Evolutionary conservation across 2,113 vertebrate species (phyloP).

Genomic region (Caloenas nicobarica): DNA sequence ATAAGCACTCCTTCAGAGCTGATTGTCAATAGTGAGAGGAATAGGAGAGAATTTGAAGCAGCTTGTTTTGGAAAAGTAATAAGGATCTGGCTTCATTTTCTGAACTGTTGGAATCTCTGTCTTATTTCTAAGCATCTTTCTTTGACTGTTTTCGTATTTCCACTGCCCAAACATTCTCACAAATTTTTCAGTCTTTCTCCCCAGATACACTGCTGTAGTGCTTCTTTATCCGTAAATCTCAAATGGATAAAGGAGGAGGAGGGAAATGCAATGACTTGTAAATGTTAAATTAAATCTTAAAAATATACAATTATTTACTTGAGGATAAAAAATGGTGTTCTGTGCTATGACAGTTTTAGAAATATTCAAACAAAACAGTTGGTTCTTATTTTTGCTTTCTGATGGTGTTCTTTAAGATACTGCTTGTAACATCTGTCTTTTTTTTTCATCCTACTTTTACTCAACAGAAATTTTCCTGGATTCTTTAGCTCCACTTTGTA

Average conservation of each 20-base stretch:
- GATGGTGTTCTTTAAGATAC: background rate
- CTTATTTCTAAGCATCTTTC: slow-evolving; percentile 37
- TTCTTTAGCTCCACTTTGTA: background rate
- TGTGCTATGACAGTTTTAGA: background rate
- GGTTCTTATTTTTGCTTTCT: background rate
- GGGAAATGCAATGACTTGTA: background rate
- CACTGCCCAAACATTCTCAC: background rate
- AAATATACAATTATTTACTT: background rate
- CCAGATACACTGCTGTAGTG: background rate
- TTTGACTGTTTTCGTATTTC: slow-evolving; percentile 11
- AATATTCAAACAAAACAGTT: background rate
- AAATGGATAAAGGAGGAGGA: background rate
- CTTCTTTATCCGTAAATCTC: background rate
- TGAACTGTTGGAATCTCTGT: slow-evolving; percentile 33
- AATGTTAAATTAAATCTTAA: background rate
- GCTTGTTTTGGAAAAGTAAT: slow-evolving; percentile 31
- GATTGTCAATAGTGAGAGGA: background rate
- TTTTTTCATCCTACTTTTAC: background rate
- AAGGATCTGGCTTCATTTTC: slow-evolving; percentile 43
- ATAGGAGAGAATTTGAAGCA: background rate
- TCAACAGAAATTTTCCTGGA: background rate
- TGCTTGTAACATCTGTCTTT: background rate
- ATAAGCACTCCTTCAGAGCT: background rate
- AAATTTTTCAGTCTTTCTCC: slow-evolving; percentile 44
- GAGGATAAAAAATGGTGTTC: background rate